These are phyloP conservation scores for Drosophila kokeensis DNA, from an alignment of 2,888 invertebrate genomes.

Conservation along the genomic window DNA sequence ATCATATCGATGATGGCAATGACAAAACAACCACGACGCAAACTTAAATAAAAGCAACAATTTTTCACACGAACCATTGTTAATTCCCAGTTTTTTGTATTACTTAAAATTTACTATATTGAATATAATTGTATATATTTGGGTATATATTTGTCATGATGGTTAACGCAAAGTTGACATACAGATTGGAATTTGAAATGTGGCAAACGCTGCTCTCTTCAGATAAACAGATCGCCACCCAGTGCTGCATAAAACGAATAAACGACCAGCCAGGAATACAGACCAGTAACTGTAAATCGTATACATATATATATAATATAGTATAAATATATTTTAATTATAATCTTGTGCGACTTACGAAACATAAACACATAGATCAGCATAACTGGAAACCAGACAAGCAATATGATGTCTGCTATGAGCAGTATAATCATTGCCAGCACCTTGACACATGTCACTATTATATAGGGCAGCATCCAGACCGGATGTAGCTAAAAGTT, in stretches of 20 bases:
- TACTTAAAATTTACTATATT: not conserved
- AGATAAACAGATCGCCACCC: slow-evolving; percentile 66
- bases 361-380: slow-evolving; percentile 37
- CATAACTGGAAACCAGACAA: slow-evolving; percentile 19
- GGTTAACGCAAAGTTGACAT: slow-evolving; percentile 38
- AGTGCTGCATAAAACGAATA: slow-evolving; percentile 74
- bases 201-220: not conserved
- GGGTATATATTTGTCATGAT: slow-evolving; percentile 30
- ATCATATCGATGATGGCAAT: slow-evolving; percentile 38
- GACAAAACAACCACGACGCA: slow-evolving; percentile 39
- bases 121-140: slow-evolving; percentile 1
- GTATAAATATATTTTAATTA: not conserved
- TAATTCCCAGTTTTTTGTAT: not conserved
- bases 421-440: slow-evolving; percentile 45
- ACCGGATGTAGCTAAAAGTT: slow-evolving; percentile 32
- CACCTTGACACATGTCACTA: slow-evolving; percentile 33
- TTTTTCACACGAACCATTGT: slow-evolving; percentile 3
- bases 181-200: slow-evolving; percentile 41
- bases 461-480: slow-evolving; percentile 42
- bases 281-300: slow-evolving; percentile 28
- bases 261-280: slow-evolving; percentile 65
- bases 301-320: not conserved
- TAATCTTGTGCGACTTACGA: slow-evolving; percentile 13
- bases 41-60: slow-evolving; percentile 35
- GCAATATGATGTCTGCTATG: slow-evolving; percentile 26